Conservation (phyloP, 1,140 invertebrate genomes). For the Eueides isabella region DNA sequence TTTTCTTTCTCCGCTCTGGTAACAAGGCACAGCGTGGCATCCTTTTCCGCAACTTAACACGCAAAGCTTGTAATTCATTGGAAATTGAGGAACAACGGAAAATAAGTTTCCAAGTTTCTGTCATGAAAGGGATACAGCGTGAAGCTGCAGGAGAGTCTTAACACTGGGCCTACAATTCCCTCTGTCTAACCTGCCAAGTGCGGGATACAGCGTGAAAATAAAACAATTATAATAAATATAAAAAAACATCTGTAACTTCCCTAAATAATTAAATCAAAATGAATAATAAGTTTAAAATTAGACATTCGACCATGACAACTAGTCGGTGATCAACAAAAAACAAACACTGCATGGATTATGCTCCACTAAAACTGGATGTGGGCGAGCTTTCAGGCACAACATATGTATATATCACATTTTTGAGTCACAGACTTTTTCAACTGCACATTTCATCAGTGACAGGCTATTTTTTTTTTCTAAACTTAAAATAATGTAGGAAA, state of each 20-base stretch:
- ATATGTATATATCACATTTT: constrained; percentile 38
- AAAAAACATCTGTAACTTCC: not conserved
- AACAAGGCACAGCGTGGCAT: too few relatives aligned
- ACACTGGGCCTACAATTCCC: too few relatives aligned
- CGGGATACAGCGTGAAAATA: too few relatives aligned
- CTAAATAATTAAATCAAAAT: not conserved
- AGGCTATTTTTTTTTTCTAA: not conserved
- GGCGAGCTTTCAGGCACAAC: constrained; percentile 47
- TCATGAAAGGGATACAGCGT: too few relatives aligned
- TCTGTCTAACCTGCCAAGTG: too few relatives aligned
- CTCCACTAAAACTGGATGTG: constrained; percentile 24
- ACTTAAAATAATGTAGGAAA: not conserved
- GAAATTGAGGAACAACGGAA: too few relatives aligned
- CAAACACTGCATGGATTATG: constrained; percentile 10
- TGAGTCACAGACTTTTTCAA: constrained; percentile 41
- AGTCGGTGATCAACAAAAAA: not conserved
- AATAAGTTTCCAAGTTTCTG: too few relatives aligned
- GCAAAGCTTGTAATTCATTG: too few relatives aligned
- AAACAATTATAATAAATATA: too few relatives aligned
- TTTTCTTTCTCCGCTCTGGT: too few relatives aligned
- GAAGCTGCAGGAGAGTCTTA: too few relatives aligned
- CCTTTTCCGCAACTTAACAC: too few relatives aligned
- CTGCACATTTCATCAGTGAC: not conserved
- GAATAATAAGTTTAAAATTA: not conserved
- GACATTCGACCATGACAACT: not conserved